Conservation (phyloP, 2,888 invertebrate species). For the Lochmaea capreae region DNA sequence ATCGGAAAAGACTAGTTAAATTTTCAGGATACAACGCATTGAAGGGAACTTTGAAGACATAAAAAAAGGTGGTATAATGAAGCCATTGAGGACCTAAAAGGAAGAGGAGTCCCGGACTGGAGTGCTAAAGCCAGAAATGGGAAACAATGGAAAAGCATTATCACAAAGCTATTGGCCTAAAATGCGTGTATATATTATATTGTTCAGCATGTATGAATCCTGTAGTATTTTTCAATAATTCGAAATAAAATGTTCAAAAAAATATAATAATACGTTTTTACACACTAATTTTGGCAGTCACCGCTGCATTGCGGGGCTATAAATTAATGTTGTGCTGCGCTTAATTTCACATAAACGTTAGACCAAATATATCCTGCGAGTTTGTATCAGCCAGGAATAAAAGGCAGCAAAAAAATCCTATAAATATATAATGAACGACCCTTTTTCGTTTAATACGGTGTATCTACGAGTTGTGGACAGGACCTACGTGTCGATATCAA, state of each 20-base stretch:
- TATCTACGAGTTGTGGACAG: neutral
- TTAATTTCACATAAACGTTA: neutral
- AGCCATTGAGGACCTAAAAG: no score
- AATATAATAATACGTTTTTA: neutral
- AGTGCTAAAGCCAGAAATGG: no score
- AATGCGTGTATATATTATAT: no score
- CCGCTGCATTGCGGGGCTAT: neutral
- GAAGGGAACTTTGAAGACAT: no score
- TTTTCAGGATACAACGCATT: no score
- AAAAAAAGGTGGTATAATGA: no score
- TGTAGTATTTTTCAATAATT: no score
- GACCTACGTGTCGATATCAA: conserved; percentile 25
- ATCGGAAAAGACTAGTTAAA: no score
- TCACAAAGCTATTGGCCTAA: no score
- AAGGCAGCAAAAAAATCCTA: conserved; percentile 3
- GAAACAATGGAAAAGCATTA: no score
- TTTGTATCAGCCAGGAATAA: neutral
- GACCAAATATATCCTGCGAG: neutral
- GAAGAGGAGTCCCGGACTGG: no score
- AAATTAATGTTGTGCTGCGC: neutral
- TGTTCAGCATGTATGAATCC: no score
- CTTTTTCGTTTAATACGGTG: conserved; percentile 17
- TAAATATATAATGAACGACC: conserved; percentile 21
- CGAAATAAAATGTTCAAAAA: neutral
- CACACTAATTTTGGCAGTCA: neutral